Base-by-base conservation (phyloP, 2,797 vertebrate species). In the Sphaeramia orbicularis region DNA sequence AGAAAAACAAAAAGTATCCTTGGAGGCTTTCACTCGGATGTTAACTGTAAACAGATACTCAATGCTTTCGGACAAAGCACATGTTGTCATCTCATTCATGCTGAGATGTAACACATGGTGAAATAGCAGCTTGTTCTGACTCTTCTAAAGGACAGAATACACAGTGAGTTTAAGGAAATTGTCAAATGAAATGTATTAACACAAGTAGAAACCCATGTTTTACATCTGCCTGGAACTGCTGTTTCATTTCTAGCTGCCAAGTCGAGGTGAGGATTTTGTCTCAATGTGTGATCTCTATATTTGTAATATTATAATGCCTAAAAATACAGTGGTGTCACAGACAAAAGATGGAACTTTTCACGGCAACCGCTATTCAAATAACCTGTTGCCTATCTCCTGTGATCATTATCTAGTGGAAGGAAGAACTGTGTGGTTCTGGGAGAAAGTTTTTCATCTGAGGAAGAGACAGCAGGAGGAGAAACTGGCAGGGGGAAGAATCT, bases 401-500 rank as follows among this genome's bases (percentile, higher is more conserved):
- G 69, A 86, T 86, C 68, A 51, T 82, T 71, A 81, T 74, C 78
- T 65, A 38, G 40, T 57, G 63, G 77, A 71, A 45, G 2, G 30
- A 47, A 63, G 43, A 59, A n/a, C 71, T 42, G 32, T 13, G 77
- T 43, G 61, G 41, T 21, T 77, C 56, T 61, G 49, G 53, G 15
- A 67, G 19, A 68, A 69, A n/a, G 52, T 62, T 84, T 48, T 81
- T 65, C 60, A 44, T 67, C 53, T 14, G 51, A 60, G 19, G 41
- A 59, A 50, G 49, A 76, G 69, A 65, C 54, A 44, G 69, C 57
- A 14, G 42, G 51, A 68, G 76, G 61, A 70, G 63, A 69, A 80
- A 73, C 54, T 77, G 77, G 78, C 80, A 70, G 71, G 10, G 61
- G 63, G 58, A 86, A 80, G 77, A 85, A 74, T 81, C 74, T 74